phyloP scores from a whole-genome alignment of 2,113 vertebrate genomes.

The Turnix velox region DNA sequence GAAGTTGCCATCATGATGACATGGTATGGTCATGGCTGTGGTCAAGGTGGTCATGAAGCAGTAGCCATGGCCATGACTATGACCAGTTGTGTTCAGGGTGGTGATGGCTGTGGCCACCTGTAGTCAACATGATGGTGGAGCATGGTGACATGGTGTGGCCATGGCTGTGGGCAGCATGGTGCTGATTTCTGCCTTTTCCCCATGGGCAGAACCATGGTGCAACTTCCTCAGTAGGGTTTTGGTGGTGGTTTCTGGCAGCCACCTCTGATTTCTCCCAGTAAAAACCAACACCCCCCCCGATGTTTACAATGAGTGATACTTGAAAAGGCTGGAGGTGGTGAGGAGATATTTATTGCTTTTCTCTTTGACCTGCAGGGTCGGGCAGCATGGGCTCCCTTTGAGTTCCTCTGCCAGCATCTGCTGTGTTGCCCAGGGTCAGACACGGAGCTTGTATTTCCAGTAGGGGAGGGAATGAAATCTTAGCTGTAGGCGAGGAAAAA shows the following conservation, averaged over 20 bases:
- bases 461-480: neutral
- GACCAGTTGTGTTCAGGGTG: too few relatives aligned
- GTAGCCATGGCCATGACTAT: too few relatives aligned
- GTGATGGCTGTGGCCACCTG: neutral
- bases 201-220: neutral
- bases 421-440: neutral
- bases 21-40: too few relatives aligned
- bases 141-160: too few relatives aligned
- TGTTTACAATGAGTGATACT: slow-evolving; percentile 75
- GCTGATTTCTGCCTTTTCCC: neutral
- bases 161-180: neutral
- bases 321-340: slow-evolving; percentile 32
- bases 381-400: neutral
- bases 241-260: neutral
- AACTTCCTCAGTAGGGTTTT: neutral
- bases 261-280: neutral
- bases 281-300: neutral
- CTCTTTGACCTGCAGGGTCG: neutral
- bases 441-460: neutral
- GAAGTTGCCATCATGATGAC: too few relatives aligned
- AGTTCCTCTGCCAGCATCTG: neutral
- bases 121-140: neutral
- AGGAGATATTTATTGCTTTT: neutral
- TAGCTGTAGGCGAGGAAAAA: neutral
- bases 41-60: rapidly evolving